Base-by-base conservation (phyloP, 2,113 vertebrate genomes). In the Percopsis transmontana region DNA sequence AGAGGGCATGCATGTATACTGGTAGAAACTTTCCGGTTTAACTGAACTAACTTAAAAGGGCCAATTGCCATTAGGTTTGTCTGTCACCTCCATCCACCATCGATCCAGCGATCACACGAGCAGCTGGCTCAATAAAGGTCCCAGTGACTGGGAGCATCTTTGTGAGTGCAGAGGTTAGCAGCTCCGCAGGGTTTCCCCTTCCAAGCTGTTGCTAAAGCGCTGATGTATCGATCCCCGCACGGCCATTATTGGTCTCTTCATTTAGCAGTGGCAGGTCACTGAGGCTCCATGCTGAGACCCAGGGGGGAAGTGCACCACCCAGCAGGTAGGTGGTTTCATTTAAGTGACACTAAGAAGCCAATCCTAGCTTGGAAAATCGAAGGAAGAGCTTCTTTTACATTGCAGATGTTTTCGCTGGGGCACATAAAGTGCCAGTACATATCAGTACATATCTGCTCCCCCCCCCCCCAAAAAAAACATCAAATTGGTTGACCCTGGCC, bases 211-310 rank as follows among this genome's bases (percentile, higher is more conserved):
- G 40, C 55, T 54, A 58, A 66, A 78, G 56, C 51, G 3, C 60
- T 62, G 66, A 16, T 40, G 15, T 72, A 89, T 88, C 48, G 88
- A 90, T 90, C 72, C 65, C 15, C 2, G 21, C 62, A 3, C n/a
- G 33, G 58, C 66, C 68, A 78, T 82, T 75, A 88, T 83, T 78
- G 76, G 80, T 78, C 68, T 48, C 52, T 68, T 74, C 72, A 62
- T 68, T 86, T 83, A 78, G 76, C 61, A 44, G 60, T 40, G 10
- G 40, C 27, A 44, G 58, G 56, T 62, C 23, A 61, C 59, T 77
- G 18, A 64, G 64, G 40, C 65, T 67, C 44, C 55, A 63, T 72
- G 60, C 77, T 42, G 70, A 63, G 53, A 74, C 41, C 0, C 20
- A 40, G 70, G 57, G 58, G 72, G 44, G 20, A 70, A 63, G 63